Base-by-base conservation (phyloP, 2,888 invertebrate species). In the Mycogona germanica region DNA sequence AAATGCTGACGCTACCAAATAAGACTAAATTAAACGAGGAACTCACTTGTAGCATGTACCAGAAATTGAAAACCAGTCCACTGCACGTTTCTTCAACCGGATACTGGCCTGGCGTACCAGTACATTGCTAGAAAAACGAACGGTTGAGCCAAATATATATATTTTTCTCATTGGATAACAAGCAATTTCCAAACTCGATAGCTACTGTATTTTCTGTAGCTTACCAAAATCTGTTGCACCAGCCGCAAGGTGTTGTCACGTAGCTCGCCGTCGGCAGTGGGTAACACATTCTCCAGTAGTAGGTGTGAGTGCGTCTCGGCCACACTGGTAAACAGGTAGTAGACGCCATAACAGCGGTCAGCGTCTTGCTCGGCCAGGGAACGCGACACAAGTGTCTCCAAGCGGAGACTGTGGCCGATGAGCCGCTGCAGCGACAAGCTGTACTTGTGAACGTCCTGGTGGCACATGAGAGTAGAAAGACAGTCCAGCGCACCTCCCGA, bases 21-120 rank as follows among this genome's bases (percentile, higher is more conserved):
- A 23, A 41, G 2, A 23, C 14, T 19, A 35, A 48, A 17, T 48
- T 17, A 25, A 23, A 29, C 35, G 29, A 46, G 25, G 23, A 1
- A 66, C 56, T 68, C 64, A 85, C 87, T 76, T 93, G 92, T 51
- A 93, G 70, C 53, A 84, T 81, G 67, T 87, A 93, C 93, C 93
- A 93, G 69, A 92, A 88, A 2, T 86, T 84, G 71, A 92, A 83
- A 0, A 88, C 79, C 59, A 89, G 76, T 56, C 82, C 84, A 65
- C 91, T 92, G 58, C 85, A 80, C 0, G 80, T 82, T 71, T 93
- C 95, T 64, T 93, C 87, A 3, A 84, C 76, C 0, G 92, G 92
- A 72, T 87, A 93, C 60, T 83, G 78, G 0, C 92, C 92, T 7
- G 82, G 79, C 58, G 82, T 78, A 57, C 82, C 81, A 41, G 87